Evolutionary conservation across 2,888 invertebrate genomes (phyloP), one percentile per base, ranked within the genome.

Genomic region (Taenaris catops): DNA sequence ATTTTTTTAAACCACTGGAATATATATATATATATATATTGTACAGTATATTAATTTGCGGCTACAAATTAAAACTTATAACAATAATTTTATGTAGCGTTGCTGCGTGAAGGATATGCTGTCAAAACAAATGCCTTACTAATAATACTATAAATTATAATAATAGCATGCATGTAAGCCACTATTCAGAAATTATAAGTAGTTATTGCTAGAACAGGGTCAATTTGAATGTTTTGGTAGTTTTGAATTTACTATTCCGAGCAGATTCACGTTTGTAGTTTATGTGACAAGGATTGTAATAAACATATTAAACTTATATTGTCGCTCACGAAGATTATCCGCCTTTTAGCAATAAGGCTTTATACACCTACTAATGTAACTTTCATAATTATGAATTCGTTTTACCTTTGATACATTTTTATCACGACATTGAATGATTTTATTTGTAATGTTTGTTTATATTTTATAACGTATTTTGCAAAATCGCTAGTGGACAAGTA

Each of bases 301-400:
- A 11, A 34, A 21, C 20, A 21, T 23, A 27, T 32, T 23, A 38
- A 28, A 35, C 37, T 36, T 25, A 27, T 37, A 41, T 20, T 40
- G 63, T 65, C 65, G 75, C 74, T 74, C 75, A 74, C 62, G 68
- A 73, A 62, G 62, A 67, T 62, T 67, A 68, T 78, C 78, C 78
- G 78, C 78, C 78, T 78, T 71, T 64, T 78, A 76, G 74, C 55
- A 58, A 73, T 74, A 76, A 73, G 64, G 57, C 65, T 63, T 44
- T 34, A 40, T 24, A 68, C 55, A 53, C 57, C 60, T 58, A 38
- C 28, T 38, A 41, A 25, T 38, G 14, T 31, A 37, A 23, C 4
- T 3, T 23, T 37, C 16, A 25, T 41, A 55, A 49, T 61, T 3
- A 57, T 61, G 55, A 49, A 58, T 53, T 44, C 21, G 40, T 31